Evolutionary conservation across 2,113 vertebrate species (phyloP), one percentile per base, ranked within the genome.

Genomic region (Calyptommatus sinebrachiatus): DNA sequence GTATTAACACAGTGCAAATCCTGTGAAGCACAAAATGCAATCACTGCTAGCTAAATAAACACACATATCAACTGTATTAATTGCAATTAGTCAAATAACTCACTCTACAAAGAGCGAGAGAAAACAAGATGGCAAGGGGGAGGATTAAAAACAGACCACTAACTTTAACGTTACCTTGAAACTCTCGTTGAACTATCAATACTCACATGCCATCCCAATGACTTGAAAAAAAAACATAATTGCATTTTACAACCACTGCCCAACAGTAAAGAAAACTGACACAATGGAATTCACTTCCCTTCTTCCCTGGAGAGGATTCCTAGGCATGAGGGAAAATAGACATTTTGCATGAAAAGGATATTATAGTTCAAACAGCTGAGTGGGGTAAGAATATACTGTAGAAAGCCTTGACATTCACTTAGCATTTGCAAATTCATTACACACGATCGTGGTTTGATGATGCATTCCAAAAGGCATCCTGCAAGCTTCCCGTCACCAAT

Each of bases 161-260:
- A 75, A 81, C 66, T 4, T 78, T 4, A 79, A 89, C 84, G 1
- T 4, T 31, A 60, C 60, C 53, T 81, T 5, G 79, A 46, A 67
- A 73, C 5, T 41, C 35, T 41, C 35, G 5, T 46, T 73, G 71
- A 74, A 77, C 68, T 65, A 31, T 53, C 53, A 28, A 71, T 12
- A 46, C 46, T 83, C n/a, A 35, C 9, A n/a, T 53, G 73, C 73
- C 7, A 18, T 78, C 68, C 46, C 82, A 18, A 1, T 31, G 70
- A 62, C 14, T n/a, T 61, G 22, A 73, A 35, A 28, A n/a, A 81
- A n/a, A 81, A 75, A 0, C 66, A 53, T 9, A 11, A 68, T 77
- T 75, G 80, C n/a, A 73, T 68, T 24, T 77, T 67, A 77, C 73
- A 77, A 66, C 65, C 48, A 50, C 2, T 14, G 48, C 48, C 12